Conservation (phyloP, 1,140 invertebrate genomes). For the Cheumatopsyche charites region DNA sequence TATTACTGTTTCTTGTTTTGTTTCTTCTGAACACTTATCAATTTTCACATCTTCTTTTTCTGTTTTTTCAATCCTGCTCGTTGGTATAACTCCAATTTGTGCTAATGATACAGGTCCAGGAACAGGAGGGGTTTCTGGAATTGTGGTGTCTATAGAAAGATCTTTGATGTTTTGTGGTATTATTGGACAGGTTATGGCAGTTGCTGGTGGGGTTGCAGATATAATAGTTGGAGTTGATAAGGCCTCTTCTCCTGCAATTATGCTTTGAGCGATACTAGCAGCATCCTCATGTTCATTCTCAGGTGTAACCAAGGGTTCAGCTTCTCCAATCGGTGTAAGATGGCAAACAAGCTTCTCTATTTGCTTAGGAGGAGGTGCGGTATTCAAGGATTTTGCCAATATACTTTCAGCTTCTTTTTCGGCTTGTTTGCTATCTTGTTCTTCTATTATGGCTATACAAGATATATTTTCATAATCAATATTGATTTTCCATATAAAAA, state of each 20-base stretch:
- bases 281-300: constrained; percentile 61
- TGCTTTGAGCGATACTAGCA: constrained; percentile 56
- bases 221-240: constrained; percentile 52
- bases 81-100: constrained; percentile 57
- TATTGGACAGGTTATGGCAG: constrained; percentile 43
- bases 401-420: constrained; percentile 51
- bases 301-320: constrained; percentile 54
- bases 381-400: constrained; percentile 41
- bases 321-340: constrained; percentile 42
- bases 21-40: neutral
- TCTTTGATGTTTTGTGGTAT: constrained; percentile 46
- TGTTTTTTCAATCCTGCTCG: constrained; percentile 40
- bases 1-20: neutral
- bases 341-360: constrained; percentile 47
- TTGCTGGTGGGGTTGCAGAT: constrained; percentile 50
- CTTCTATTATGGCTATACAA: constrained; percentile 60
- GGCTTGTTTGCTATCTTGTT: constrained; percentile 54
- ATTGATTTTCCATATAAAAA: constrained; percentile 46
- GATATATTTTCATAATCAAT: constrained; percentile 57
- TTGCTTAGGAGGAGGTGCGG: constrained; percentile 46
- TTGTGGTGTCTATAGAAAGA: constrained; percentile 52
- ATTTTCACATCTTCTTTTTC: neutral
- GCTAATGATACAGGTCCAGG: constrained; percentile 53
- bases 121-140: constrained; percentile 55
- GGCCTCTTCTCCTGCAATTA: constrained; percentile 58